Conservation (phyloP, 2,888 invertebrate species). For the Meteorus colon region DNA sequence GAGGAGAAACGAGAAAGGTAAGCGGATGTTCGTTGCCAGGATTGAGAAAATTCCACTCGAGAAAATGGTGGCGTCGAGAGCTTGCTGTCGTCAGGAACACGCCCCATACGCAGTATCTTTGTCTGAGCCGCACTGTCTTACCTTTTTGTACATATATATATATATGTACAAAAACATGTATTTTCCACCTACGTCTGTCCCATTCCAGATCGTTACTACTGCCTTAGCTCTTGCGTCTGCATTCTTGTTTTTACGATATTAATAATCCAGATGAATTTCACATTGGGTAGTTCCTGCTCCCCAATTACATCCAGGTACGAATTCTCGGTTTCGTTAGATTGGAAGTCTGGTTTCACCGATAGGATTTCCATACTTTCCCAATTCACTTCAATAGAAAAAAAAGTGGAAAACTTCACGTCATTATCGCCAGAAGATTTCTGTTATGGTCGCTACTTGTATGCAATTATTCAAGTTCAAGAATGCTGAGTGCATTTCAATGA, state of each 20-base stretch:
- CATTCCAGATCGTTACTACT: not conserved
- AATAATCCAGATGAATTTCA: not conserved
- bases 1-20: conserved; percentile 34
- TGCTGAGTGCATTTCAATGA: too few species aligned
- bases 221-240: not conserved
- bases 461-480: too few species aligned
- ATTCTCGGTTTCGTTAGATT: too few species aligned
- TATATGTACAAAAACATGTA: not conserved
- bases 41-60: conserved; percentile 33
- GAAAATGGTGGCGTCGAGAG: conserved; percentile 29
- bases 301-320: too few species aligned
- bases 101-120: conserved; percentile 12
- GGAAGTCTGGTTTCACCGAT: too few species aligned
- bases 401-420: too few species aligned
- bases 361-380: too few species aligned
- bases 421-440: too few species aligned
- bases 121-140: not conserved
- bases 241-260: not conserved
- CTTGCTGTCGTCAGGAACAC: conserved; percentile 18
- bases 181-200: not conserved
- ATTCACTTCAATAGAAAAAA: too few species aligned
- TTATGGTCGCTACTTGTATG: too few species aligned
- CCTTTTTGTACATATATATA: not conserved
- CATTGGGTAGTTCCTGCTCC: too few species aligned
- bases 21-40: conserved; percentile 29